Base-by-base conservation (phyloP, 2,797 vertebrate species). In the Silurus lanzhouensis region DNA sequence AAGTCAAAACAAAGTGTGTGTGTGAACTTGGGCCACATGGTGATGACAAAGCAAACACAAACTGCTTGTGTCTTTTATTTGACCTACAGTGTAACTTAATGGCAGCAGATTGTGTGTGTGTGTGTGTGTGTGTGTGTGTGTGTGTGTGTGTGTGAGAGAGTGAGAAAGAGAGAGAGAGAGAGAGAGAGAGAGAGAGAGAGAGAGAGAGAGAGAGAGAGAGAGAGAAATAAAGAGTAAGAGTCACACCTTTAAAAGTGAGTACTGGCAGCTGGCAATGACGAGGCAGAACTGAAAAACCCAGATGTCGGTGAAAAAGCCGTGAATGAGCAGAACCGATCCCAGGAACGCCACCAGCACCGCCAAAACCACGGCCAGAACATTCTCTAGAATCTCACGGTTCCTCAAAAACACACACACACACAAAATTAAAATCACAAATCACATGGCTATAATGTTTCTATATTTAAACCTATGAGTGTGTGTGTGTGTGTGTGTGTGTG, bases 261-360 rank as follows among this genome's bases (percentile, higher is more conserved):
- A 99, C 82, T 99, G 98, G 95, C 98, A 99, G 91, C 98, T 98
- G 84, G 98, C 98, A 90, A 99, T 99, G 91, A 99, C 98, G 87
- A 99, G 95, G 95, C 98, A 99, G 94, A 99, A 99, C 95, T 98
- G 98, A 94, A 99, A 99, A 91, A 99, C 97, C 98, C 98, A 99
- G 92, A 99, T 98, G 94, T 99, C 98, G 67, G 97, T 97, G 96
- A 99, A 99, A 94, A 99, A 99, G 82, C 97, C 97, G 86, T 97
- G 95, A 90, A 98, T 96, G 83, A 99, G 97, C 92, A 99, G 96
- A 90, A 99, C 89, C 76, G 98, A 99, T 84, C 98, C 98, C 93
- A 99, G 93, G 91, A 99, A 99, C 88, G 98, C 97, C 93, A 99
- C 98, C 83, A 99, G 95, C 92, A 99, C 96, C 15, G 98, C 98